Evolutionary conservation across 2,797 vertebrate genomes (phyloP).

Genomic region (Nannoperca obscura): DNA sequence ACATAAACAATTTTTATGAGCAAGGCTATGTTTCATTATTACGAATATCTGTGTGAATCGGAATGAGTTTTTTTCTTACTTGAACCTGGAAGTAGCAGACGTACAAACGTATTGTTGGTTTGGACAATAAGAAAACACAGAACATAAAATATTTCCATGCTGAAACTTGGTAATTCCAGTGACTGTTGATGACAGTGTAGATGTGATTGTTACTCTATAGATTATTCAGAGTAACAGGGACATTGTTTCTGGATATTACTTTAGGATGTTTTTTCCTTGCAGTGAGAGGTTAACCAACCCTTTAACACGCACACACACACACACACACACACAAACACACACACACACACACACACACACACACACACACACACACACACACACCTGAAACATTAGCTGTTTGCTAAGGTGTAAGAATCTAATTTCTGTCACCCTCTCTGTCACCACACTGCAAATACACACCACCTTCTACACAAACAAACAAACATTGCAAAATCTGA

Average conservation of each 20-base stretch:
- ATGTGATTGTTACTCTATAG: conserved; percentile 28
- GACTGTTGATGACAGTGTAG: conserved; percentile 13
- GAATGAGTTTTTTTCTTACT: background rate
- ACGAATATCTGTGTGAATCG: background rate
- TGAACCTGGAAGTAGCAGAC: background rate
- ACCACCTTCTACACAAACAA: conserved; percentile 40
- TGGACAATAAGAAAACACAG: background rate
- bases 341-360: conserved; percentile 6
- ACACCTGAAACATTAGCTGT: conserved; percentile 23
- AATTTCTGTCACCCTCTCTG: conserved; percentile 31
- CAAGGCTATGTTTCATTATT: background rate
- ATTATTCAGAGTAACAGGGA: conserved; percentile 12
- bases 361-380: background rate
- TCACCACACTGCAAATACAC: conserved; percentile 20
- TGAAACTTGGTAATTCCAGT: background rate
- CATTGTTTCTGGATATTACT: conserved; percentile 1
- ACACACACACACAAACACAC: conserved; percentile 6
- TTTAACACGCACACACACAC: conserved; percentile 8
- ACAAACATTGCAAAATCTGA: conserved; percentile 39
- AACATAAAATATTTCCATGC: background rate
- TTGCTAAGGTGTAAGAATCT: conserved; percentile 30
- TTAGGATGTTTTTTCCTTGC: background rate
- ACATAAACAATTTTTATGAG: background rate
- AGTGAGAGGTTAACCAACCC: background rate
- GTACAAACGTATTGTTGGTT: background rate